Percentiles rank a stretch among this genome's conserved stretches.
Evolutionary conservation across 2,113 vertebrate genomes (phyloP).

Genomic region (Plecturocebus donacophilus): DNA sequence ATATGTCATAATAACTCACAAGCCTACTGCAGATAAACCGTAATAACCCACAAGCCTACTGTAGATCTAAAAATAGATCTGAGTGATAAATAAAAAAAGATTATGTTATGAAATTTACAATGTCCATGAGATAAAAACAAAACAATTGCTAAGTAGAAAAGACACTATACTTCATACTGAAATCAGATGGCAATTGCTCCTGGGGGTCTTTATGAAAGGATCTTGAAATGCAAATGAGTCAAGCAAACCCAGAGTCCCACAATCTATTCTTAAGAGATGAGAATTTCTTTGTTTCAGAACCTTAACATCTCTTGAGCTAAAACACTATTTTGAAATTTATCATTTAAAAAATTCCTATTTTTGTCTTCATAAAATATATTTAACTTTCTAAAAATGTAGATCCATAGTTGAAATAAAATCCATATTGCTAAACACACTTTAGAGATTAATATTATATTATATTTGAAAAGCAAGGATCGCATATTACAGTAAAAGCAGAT

Average conservation of each 20-base stretch:
- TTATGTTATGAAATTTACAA: constrained; percentile 37
- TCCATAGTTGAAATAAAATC: background rate
- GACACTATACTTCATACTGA: background rate
- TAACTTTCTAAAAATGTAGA: background rate
- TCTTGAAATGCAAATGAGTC: background rate
- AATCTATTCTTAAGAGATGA: background rate
- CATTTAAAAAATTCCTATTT: background rate
- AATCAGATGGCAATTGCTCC: constrained; percentile 39
- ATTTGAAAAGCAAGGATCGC: background rate
- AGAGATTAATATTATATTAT: background rate
- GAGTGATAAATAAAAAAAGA: constrained; percentile 10
- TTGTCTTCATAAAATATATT: background rate
- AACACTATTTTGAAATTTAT: background rate
- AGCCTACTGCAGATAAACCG: background rate
- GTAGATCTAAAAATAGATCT: background rate
- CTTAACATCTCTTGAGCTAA: constrained; percentile 24
- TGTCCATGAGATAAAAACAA: constrained; percentile 19
- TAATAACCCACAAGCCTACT: constrained; percentile 33
- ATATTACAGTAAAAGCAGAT: background rate
- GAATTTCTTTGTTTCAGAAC: constrained; percentile 8
- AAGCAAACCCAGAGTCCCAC: background rate
- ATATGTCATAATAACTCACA: constrained; percentile 43
- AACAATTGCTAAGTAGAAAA: background rate
- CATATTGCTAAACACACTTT: background rate
- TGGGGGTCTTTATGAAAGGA: constrained; percentile 14